Percentiles rank a stretch among this genome's conserved stretches.
phyloP scores from a whole-genome alignment of 2,797 vertebrate genomes.

The Cyclura pinguis region DNA sequence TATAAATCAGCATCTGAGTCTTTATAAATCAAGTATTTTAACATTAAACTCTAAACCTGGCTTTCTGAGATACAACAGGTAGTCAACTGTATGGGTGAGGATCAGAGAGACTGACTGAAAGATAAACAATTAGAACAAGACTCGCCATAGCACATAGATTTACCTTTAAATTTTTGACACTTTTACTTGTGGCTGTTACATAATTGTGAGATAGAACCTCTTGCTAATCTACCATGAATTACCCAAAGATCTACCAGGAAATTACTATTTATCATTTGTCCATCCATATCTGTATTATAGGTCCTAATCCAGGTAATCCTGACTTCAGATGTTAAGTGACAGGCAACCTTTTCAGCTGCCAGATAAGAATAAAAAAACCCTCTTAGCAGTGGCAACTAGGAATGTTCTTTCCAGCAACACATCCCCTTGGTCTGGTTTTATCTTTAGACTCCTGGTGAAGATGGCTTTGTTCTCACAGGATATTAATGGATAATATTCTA shows the following conservation, averaged over 20 bases:
- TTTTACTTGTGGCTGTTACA: not conserved
- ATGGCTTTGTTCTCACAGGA: not conserved
- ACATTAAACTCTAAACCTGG: not conserved
- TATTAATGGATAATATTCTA: not conserved
- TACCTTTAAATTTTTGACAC: no score
- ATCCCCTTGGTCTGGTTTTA: not conserved
- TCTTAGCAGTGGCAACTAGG: not conserved
- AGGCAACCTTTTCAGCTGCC: no score
- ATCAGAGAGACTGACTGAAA: not conserved
- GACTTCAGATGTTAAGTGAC: not conserved
- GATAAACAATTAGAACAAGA: no score
- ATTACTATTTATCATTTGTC: not conserved
- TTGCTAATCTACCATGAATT: not conserved
- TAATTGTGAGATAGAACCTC: not conserved
- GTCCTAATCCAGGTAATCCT: no score
- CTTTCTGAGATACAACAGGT: not conserved
- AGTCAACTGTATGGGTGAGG: not conserved
- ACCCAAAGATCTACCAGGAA: not conserved
- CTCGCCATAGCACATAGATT: not conserved
- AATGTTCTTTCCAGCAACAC: not conserved
- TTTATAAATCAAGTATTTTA: not conserved
- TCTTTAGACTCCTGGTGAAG: not conserved
- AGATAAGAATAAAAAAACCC: not conserved
- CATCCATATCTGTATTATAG: not conserved
- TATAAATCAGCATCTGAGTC: not conserved